phyloP scores from a whole-genome alignment of 2,113 vertebrate species.

The Hippocampus guttulatus region DNA sequence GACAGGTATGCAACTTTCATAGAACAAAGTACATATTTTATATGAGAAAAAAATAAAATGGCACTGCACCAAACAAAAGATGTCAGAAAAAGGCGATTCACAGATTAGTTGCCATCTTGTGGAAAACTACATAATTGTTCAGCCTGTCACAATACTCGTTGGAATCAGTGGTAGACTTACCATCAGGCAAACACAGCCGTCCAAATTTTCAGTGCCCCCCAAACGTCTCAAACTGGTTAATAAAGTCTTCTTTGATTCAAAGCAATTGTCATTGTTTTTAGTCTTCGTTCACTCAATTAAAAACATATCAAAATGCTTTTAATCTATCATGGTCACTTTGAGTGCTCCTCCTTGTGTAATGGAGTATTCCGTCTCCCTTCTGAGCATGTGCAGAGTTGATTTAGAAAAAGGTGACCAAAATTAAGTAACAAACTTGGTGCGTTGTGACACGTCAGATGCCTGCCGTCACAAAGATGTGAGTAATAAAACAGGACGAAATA shows the following conservation, averaged over 20 bases:
- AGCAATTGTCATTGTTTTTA: background rate
- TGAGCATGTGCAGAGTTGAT: background rate
- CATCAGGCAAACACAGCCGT: no score
- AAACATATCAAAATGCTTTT: background rate
- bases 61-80: no score
- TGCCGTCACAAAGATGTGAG: no score
- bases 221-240: background rate
- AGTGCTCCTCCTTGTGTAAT: background rate
- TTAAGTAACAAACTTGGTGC: background rate
- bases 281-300: background rate
- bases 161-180: no score
- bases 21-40: background rate
- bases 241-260: background rate
- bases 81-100: no score
- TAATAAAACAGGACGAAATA: no score
- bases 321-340: background rate
- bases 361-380: background rate
- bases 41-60: background rate
- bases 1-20: no score
- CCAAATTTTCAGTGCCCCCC: background rate
- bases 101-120: no score
- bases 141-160: no score
- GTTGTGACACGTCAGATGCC: no score
- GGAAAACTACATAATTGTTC: no score
- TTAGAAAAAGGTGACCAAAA: background rate